Base-by-base conservation (phyloP, 2,113 vertebrate genomes). In the Lycocorax pyrrhopterus region DNA sequence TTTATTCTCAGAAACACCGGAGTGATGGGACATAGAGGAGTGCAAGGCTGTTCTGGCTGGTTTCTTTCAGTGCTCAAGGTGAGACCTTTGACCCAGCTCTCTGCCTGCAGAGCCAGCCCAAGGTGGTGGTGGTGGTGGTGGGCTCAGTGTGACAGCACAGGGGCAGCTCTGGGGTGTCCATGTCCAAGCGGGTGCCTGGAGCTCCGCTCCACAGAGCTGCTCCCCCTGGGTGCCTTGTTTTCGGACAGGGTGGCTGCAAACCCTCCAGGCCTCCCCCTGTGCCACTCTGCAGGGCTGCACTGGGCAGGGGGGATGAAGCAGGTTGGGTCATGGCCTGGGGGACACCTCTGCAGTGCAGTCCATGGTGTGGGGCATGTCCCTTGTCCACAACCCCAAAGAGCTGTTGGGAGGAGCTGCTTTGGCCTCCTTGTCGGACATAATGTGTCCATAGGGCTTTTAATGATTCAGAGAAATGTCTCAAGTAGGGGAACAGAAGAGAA, bases 221-320 rank as follows among this genome's bases (percentile, higher is more conserved):
- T 59, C 18, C 13, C 17, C 6, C 11, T 2, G 0, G 3, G 2
- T 7, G 2, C 0, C 1, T 18, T 32, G 8, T 22, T 64, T 73
- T 30, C 8, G 2, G 15, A n/a, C 44, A 58, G 41, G 23, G 33
- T 22, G 35, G 32, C 19, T 33, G 0, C 0, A 1, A 59, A 25
- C 12, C 41, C 66, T 44, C 35, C 18, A 6, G 30, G 20, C 21
- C 41, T 66, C 27, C 5, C 10, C 32, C 27, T 3, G 3, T 25
- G 51, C 9, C 43, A 4, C n/a, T 10, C 15, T 30, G 46, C 4
- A 19, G 23, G 47, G 55, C 59, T 88, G 44, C 46, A 7, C 22
- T 7, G 41, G 8, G 33, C 55, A 35, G 51, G 33, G 26, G 73
- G 44, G 29, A 19, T 55, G 53, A 7, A 12, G 51, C 33, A 33